Evolutionary conservation across 2,797 vertebrate genomes (phyloP).

Genomic region (Lindbergichthys nudifrons): DNA sequence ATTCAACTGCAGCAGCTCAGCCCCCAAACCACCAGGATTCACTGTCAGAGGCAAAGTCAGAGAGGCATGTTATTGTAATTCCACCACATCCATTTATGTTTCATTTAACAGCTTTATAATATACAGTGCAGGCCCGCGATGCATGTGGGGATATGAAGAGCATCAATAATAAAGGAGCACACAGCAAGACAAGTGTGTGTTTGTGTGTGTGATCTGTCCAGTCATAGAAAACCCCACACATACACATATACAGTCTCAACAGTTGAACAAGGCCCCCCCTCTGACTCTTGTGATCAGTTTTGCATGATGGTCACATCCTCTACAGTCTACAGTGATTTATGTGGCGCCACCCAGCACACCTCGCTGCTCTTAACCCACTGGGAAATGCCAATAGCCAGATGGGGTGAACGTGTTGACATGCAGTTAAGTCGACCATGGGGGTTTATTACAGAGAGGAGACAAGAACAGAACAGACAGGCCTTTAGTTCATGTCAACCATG

Average conservation of each 20-base stretch:
- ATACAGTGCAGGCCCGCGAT: constrained; percentile 14
- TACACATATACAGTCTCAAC: constrained; percentile 10
- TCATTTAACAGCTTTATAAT: constrained; percentile 65
- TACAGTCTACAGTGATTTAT: constrained; percentile 41
- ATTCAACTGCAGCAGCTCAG: constrained; percentile 26
- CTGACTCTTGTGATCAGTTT: constrained; percentile 37
- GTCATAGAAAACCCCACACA: neutral
- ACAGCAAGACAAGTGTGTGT: neutral
- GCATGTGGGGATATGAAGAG: constrained; percentile 46
- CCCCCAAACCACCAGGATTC: constrained; percentile 37
- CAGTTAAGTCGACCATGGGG: constrained; percentile 32
- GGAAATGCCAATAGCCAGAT: constrained; percentile 34
- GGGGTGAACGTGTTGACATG: constrained; percentile 44
- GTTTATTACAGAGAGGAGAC: constrained; percentile 34
- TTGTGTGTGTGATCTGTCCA: neutral
- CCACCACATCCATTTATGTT: constrained; percentile 56
- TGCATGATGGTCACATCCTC: constrained; percentile 53
- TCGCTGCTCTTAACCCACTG: constrained; percentile 27
- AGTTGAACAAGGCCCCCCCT: constrained; percentile 26
- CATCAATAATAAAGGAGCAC: constrained; percentile 54
- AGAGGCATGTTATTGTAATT: constrained; percentile 59
- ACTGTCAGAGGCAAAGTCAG: constrained; percentile 48
- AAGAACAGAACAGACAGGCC: constrained; percentile 30
- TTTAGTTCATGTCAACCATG: constrained; percentile 17
- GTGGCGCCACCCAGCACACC: constrained; percentile 17